A percentile compares a stretch with the other conserved stretches of the same genome.
Evolutionary conservation across 2,888 invertebrate species (phyloP).

Genomic region (Tetramorium bicarinatum): DNA sequence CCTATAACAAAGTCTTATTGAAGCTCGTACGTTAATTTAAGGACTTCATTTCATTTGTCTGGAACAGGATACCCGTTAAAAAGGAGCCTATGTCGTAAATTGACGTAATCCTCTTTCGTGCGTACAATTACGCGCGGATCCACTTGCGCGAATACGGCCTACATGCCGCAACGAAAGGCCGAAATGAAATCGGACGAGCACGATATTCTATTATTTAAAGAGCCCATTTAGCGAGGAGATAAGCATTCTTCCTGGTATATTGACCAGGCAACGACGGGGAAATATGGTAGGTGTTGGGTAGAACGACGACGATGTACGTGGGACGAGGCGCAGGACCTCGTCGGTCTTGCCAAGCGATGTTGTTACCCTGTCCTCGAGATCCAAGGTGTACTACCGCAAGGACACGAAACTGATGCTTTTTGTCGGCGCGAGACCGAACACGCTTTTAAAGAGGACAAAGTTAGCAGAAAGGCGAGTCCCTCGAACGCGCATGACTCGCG

Average conservation of each 20-base stretch:
- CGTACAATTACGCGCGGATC: slow-evolving; percentile 1
- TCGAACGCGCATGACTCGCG: slow-evolving; percentile 38
- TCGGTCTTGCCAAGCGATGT: slow-evolving; percentile 73
- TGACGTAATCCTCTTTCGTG: slow-evolving; percentile 25
- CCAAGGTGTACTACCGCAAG: slow-evolving; percentile 74
- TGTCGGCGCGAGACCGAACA: slow-evolving; percentile 51
- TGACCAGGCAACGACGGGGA: slow-evolving; percentile 13
- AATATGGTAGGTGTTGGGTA: slow-evolving; percentile 64
- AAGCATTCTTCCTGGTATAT: slow-evolving; percentile 70
- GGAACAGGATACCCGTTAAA: slow-evolving; percentile 19
- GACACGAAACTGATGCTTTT: slow-evolving; percentile 74
- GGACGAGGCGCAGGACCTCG: slow-evolving; percentile 70
- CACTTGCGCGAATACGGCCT: not conserved
- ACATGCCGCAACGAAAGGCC: not conserved
- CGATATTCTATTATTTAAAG: slow-evolving; percentile 29
- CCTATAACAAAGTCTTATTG: slow-evolving; percentile 21
- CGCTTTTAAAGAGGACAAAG: slow-evolving; percentile 28
- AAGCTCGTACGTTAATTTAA: slow-evolving; percentile 34
- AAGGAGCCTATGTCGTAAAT: slow-evolving; percentile 23
- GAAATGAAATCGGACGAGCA: slow-evolving; percentile 34
- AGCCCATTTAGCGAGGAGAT: slow-evolving; percentile 18
- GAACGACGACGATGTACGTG: slow-evolving; percentile 69
- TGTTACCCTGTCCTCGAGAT: slow-evolving; percentile 72
- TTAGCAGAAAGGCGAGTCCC: slow-evolving; percentile 20
- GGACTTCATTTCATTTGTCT: not conserved